phyloP scores from a whole-genome alignment of 1,140 invertebrate species.

The Bombus consobrinus region DNA sequence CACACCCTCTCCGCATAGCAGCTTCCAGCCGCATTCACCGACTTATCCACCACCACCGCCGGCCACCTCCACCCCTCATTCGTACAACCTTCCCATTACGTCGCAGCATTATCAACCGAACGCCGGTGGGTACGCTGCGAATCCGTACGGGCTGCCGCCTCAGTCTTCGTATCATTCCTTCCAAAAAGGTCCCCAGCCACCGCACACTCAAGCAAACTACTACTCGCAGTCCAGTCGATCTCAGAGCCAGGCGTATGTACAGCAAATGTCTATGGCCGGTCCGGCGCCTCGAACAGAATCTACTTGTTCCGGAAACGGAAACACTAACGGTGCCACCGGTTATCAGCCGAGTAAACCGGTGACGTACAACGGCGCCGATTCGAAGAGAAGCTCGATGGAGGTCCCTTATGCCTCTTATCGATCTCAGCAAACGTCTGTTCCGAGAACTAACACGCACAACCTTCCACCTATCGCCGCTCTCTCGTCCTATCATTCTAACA shows the following conservation, averaged over 20 bases:
- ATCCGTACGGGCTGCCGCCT: conserved; percentile 70
- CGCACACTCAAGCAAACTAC: conserved; percentile 58
- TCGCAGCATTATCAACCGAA: conserved; percentile 74
- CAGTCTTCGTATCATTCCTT: conserved; percentile 79
- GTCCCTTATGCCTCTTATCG: conserved; percentile 62
- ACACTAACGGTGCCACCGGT: conserved; percentile 19
- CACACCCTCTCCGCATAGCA: conserved; percentile 73
- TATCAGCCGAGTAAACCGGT: conserved; percentile 66
- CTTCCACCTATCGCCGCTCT: conserved; percentile 82
- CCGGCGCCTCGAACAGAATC: conserved; percentile 29
- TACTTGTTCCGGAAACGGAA: conserved; percentile 37
- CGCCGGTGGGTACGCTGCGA: conserved; percentile 63
- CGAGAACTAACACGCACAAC: conserved; percentile 81
- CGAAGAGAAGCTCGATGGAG: conserved; percentile 65
- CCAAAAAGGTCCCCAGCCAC: conserved; percentile 68
- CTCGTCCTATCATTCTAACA: conserved; percentile 82
- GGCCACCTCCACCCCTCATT: conserved; percentile 63
- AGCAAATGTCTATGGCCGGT: conserved; percentile 51
- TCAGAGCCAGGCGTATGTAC: conserved; percentile 59
- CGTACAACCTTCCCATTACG: conserved; percentile 66
- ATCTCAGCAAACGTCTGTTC: conserved; percentile 39
- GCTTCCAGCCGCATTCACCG: conserved; percentile 77
- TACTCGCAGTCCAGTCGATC: conserved; percentile 64
- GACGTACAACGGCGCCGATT: conserved; percentile 73
- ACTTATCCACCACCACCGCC: conserved; percentile 77